Evolutionary conservation across 2,113 vertebrate genomes (phyloP).

Genomic region (Poecile atricapillus): DNA sequence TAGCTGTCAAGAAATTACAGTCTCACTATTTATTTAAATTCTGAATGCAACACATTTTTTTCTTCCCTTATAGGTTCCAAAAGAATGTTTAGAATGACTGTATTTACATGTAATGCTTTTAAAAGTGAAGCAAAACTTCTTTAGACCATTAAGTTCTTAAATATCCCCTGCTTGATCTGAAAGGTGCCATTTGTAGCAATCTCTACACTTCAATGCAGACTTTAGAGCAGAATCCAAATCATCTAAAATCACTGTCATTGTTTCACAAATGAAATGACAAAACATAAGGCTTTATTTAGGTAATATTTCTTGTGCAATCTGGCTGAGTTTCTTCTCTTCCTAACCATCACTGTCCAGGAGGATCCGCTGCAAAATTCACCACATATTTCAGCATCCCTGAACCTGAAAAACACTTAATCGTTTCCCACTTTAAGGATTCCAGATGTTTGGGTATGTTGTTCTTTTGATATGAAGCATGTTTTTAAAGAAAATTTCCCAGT

Average conservation of each 20-base stretch:
- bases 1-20: neutral
- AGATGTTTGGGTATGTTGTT: neutral
- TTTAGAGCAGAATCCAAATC: neutral
- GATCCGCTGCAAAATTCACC: neutral
- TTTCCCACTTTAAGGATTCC: neutral
- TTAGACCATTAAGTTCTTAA: neutral
- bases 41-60: neutral
- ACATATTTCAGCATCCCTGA: neutral
- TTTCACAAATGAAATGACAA: neutral
- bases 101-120: neutral
- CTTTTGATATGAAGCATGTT: neutral
- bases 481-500: neutral
- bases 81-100: neutral
- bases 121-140: constrained; percentile 1
- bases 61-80: neutral
- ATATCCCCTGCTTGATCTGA: neutral
- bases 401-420: neutral
- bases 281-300: neutral
- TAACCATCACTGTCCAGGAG: neutral
- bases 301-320: neutral
- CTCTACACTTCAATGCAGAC: neutral
- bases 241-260: neutral
- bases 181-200: neutral
- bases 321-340: neutral
- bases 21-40: neutral